Evolutionary conservation across 2,888 invertebrate genomes (phyloP).

Genomic region (Lasioglossum marginatum): DNA sequence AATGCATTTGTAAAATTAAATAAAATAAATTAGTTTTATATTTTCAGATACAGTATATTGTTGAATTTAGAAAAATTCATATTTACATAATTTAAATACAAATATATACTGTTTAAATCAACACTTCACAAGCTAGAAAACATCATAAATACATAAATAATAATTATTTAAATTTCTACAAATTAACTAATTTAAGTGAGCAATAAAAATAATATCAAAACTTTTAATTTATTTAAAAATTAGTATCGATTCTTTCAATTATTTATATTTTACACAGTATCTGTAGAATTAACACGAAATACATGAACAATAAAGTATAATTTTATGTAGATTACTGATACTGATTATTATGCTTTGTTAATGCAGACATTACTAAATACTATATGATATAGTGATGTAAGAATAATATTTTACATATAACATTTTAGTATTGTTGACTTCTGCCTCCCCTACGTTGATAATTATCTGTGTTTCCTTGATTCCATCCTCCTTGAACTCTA

Average conservation of each 20-base stretch:
- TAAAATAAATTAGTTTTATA: conserved; percentile 24
- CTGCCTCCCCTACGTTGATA: conserved; percentile 64
- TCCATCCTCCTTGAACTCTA: conserved; percentile 84
- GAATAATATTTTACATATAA: conserved; percentile 34
- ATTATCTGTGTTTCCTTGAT: conserved; percentile 75
- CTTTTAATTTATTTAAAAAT: conserved; percentile 16
- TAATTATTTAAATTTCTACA: conserved; percentile 13
- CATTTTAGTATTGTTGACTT: conserved; percentile 62
- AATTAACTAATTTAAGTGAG: conserved; percentile 26
- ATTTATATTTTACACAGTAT: conserved; percentile 12
- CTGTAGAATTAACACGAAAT: conserved; percentile 7
- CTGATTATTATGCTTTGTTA: conserved; percentile 24
- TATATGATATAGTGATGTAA: not conserved
- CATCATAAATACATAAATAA: conserved; percentile 32
- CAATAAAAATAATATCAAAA: conserved; percentile 21
- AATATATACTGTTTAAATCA: conserved; percentile 14
- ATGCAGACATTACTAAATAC: conserved; percentile 17
- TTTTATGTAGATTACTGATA: conserved; percentile 21
- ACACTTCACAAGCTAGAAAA: not conserved
- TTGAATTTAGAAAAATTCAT: conserved; percentile 26
- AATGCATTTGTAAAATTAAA: conserved; percentile 29
- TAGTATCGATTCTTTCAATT: conserved; percentile 10
- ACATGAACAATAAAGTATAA: conserved; percentile 26
- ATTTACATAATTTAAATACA: conserved; percentile 41
- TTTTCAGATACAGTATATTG: not conserved